Conservation (phyloP, 2,888 invertebrate genomes). For the Drosophila affinis region DNA sequence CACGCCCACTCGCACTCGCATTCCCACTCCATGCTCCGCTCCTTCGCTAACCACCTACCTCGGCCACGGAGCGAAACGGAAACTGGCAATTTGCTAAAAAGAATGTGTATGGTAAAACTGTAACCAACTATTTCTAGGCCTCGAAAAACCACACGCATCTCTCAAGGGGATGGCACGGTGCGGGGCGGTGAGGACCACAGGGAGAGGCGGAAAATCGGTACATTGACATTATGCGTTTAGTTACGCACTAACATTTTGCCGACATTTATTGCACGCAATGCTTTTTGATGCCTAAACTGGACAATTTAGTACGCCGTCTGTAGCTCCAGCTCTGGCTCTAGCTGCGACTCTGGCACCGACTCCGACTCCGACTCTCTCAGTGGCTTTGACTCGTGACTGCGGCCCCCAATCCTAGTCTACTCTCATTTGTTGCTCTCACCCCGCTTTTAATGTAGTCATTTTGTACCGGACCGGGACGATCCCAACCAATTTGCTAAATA, state of each 20-base stretch:
- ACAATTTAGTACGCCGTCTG: constrained; percentile 52
- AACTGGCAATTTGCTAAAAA: constrained; percentile 74
- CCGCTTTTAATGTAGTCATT: constrained; percentile 22
- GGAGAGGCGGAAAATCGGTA: constrained; percentile 32
- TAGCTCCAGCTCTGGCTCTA: too few species aligned
- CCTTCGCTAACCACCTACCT: constrained; percentile 49
- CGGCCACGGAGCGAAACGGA: constrained; percentile 64
- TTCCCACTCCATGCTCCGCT: constrained; percentile 46
- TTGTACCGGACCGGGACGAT: constrained; percentile 20
- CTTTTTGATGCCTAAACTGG: constrained; percentile 62
- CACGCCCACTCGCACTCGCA: neutral
- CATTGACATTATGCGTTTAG: constrained; percentile 75
- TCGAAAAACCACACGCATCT: constrained; percentile 15
- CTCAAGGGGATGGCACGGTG: neutral
- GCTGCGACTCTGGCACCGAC: neutral
- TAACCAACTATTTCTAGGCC: constrained; percentile 1
- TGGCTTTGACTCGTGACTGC: neutral
- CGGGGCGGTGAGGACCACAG: neutral
- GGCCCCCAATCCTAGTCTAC: neutral
- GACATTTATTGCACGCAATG: constrained; percentile 69
- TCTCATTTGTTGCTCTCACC: constrained; percentile 14
- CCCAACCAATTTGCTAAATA: constrained; percentile 61
- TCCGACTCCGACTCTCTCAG: neutral
- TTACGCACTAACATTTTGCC: constrained; percentile 67
- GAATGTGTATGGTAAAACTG: constrained; percentile 14